Conservation (phyloP, 2,797 vertebrate genomes). For the Arnoldichthys spilopterus region DNA sequence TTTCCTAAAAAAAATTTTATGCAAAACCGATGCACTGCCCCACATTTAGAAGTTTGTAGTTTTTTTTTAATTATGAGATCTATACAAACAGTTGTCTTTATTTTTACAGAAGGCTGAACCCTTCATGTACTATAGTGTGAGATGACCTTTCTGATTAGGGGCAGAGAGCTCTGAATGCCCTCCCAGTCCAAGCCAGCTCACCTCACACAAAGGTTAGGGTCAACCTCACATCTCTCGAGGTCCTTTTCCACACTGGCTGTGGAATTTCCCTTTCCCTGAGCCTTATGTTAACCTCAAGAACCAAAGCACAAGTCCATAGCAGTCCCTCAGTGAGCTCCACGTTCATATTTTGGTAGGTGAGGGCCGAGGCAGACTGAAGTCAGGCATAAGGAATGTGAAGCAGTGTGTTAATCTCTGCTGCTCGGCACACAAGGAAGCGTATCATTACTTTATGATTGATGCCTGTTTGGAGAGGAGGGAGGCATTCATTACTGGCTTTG, state of each 20-base stretch:
- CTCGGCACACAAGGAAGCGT: conserved; percentile 58
- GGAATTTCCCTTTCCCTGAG: conserved; percentile 65
- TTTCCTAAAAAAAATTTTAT: no score
- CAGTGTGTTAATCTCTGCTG: conserved; percentile 70
- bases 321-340: conserved; percentile 41
- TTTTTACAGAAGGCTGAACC: background rate
- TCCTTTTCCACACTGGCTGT: conserved; percentile 40
- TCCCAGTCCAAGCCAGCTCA: conserved; percentile 57
- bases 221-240: conserved; percentile 59
- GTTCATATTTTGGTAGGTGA: conserved; percentile 69
- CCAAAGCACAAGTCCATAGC: conserved; percentile 29
- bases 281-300: conserved; percentile 63
- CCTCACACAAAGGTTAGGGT: conserved; percentile 52
- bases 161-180: conserved; percentile 63
- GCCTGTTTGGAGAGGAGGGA: conserved; percentile 69
- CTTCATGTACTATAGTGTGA: conserved; percentile 17
- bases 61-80: no score
- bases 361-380: conserved; percentile 73
- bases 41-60: no score
- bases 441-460: conserved; percentile 73
- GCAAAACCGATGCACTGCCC: no score
- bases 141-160: conserved; percentile 53
- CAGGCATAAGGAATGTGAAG: conserved; percentile 76
- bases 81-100: background rate
- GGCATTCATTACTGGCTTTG: conserved; percentile 69